These are phyloP conservation scores for Trichonephila clavipes DNA, from an alignment of 1,140 invertebrate species.

Conservation along the genomic window DNA sequence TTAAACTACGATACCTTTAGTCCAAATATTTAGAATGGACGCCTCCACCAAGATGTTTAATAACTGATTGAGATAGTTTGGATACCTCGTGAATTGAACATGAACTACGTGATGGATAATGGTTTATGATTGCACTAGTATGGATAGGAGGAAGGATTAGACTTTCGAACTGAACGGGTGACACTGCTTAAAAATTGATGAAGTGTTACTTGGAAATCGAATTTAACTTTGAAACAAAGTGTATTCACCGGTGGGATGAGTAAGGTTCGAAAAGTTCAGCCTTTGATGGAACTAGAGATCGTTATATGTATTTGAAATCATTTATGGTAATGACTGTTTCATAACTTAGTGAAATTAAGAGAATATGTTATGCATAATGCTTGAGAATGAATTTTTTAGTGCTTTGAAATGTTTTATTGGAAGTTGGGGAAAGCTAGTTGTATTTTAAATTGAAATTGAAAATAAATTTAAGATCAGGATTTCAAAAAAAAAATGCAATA, in stretches of 20 bases:
- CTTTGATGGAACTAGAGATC: background rate
- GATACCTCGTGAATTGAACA: conserved; percentile 14
- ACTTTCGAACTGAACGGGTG: background rate
- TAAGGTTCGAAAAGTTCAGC: background rate
- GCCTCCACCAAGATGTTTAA: conserved; percentile 15
- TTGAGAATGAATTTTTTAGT: background rate
- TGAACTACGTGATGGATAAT: conserved; percentile 9
- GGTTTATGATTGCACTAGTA: background rate
- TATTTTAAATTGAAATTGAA: too few species aligned
- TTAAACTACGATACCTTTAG: background rate
- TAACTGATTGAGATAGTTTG: conserved; percentile 39
- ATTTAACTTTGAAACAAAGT: background rate
- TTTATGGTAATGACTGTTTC: background rate
- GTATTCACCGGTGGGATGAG: background rate
- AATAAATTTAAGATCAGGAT: too few species aligned
- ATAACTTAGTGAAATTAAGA: background rate
- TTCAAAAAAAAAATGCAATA: too few species aligned
- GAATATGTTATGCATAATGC: background rate
- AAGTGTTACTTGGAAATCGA: background rate
- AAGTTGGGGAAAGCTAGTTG: too few species aligned
- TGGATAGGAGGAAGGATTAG: background rate
- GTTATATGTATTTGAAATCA: background rate
- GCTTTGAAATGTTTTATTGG: too few species aligned
- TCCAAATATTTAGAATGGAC: conserved; percentile 36
- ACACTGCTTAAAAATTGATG: background rate